Base-by-base conservation (phyloP, 1,140 invertebrate species). In the Anoplophora glabripennis region DNA sequence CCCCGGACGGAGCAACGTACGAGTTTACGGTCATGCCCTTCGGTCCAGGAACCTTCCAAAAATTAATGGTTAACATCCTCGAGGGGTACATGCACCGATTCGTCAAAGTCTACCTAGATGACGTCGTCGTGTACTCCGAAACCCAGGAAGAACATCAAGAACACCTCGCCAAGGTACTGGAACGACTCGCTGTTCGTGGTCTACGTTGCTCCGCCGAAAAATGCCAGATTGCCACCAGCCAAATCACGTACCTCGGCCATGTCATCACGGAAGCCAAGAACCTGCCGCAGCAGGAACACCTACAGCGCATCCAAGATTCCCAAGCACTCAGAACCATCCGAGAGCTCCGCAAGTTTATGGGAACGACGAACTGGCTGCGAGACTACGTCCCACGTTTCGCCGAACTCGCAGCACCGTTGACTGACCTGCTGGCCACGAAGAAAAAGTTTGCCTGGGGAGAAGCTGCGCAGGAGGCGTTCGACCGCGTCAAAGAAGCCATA, bases 401-500 rank as follows among this genome's bases (percentile, higher is more conserved):
- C 0, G 15, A 53, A 7, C 9, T 62, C 0, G 38, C 66, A 0
- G 53, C 55, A 1, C 63, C 69, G 0, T 11, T 70, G 9, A 69
- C 63, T 1, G 57, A 65, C 15, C 48, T 56, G 0, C 44, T 49
- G 51, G 1, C 56, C 45, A 1, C 77, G 55, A 54, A 37, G 4
- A 14, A 10, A 7, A 7, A n/a, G n/a, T 60, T 47, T 3, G 8
- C 5, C 9, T 64, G 57, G 61, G 58, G 1, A 3, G 8, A 0
- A 9, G 44, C 41, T 38, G 44, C 40, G 0, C 14, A 52, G 11
- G n/a, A 33, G 4, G 59, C 69, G 0, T 73, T 75, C 55, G 17
- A 64, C 1, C 48, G 17, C 18, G 28, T 76, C 0, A 76, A 77
- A 42, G 49, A 56, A 1, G 56, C 48, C 5, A 46, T 78, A 0